A percentile compares a stretch with the other conserved stretches of the same genome.
phyloP scores from a whole-genome alignment of 1,140 invertebrate species.

The Metopolophium dirhodum region DNA sequence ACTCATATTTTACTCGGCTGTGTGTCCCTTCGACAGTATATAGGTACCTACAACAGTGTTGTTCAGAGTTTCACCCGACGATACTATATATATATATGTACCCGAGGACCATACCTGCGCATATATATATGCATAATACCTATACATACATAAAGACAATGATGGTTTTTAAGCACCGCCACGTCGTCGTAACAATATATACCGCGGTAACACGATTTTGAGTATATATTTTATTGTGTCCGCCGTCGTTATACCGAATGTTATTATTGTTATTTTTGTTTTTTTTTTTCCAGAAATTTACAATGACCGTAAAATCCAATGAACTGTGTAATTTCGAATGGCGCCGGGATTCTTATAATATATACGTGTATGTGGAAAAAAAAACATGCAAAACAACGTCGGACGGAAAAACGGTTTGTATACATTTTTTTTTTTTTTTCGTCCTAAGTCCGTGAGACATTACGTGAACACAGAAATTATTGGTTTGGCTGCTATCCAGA shows the following conservation, averaged over 20 bases:
- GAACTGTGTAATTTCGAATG: constrained; percentile 38
- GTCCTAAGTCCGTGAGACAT: constrained; percentile 22
- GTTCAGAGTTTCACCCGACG: background rate
- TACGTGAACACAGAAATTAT: constrained; percentile 50
- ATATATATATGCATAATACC: background rate
- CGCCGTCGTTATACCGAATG: background rate
- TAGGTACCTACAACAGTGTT: background rate
- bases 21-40: background rate
- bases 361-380: background rate
- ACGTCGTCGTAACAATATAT: background rate
- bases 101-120: too few species aligned
- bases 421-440: constrained; percentile 7
- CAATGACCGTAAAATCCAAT: constrained; percentile 39
- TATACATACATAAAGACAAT: background rate
- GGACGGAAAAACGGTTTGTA: constrained; percentile 22
- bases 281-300: constrained; percentile 2
- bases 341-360: background rate
- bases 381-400: constrained; percentile 34
- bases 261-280: constrained; percentile 32
- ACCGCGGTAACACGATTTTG: constrained; percentile 3
- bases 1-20: background rate
- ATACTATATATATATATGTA: background rate
- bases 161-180: background rate
- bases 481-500: constrained; percentile 50
- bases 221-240: constrained; percentile 29